Evolutionary conservation across 2,797 vertebrate species (phyloP), one percentile per base, ranked within the genome.

Genomic region (Xenops minutus): DNA sequence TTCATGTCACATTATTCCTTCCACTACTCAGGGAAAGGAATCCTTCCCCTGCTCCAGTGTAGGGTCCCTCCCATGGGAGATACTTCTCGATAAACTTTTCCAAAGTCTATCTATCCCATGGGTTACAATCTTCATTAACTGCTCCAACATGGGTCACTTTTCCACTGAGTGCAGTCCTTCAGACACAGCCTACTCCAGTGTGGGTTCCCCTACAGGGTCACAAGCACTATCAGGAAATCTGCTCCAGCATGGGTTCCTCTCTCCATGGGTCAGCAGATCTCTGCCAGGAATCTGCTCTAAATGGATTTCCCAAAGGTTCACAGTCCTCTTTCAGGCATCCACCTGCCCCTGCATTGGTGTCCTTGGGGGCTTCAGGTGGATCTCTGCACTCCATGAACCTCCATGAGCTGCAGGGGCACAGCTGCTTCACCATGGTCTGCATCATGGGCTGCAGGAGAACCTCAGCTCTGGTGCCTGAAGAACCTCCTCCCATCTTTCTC

Each of bases 341-440:
- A 29, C 7, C 37, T 59, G n/a, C 13, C 39, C 39, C 15, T 7
- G 12, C 0, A 0, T 41, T 34, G 10, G 3, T 9, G 15, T 43
- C 20, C 36, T 44, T 20, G 1, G 13, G 23, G 22, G 20, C 48
- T 68, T 10, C 41, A 62, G 36, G 27, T 43, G 32, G 43, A 56
- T 63, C 2, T 3, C 9, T 21, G 41, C 7, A 43, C 6, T 5
- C 0, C 7, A 4, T n/a, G 32, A 13, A 1, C 0, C 6, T 37
- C 36, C 23, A 6, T 17, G 22, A 9, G 27, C 14, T 39, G 24
- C 46, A 67, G 34, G 23, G n/a, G 12, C 9, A 26, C 46, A 61
- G 24, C 22, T 59, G 27, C 2, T 29, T 3, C 27, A 43, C 12
- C 44, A 12, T 3, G 10, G 44, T 9, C 21, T 8, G 34, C 6